A percentile compares a stretch with the other conserved stretches of the same genome.
phyloP scores from a whole-genome alignment of 2,888 invertebrate genomes.

The Euphydryas editha region DNA sequence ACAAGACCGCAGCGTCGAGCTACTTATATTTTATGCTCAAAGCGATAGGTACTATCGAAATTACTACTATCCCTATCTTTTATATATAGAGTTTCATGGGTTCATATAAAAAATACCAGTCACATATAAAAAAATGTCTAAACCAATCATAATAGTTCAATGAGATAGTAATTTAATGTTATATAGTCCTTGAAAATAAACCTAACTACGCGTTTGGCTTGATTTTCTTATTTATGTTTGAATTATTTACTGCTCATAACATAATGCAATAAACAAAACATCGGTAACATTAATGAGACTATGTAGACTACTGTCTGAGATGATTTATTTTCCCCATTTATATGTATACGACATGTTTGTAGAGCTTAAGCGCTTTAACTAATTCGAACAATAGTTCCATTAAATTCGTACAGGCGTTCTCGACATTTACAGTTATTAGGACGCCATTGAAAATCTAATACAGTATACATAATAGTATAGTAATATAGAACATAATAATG shows the following conservation, averaged over 20 bases:
- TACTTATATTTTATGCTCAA: conserved; percentile 9
- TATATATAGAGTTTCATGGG: background rate
- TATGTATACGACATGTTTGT: background rate
- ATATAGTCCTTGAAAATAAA: no score
- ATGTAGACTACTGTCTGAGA: background rate
- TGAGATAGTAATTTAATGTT: no score
- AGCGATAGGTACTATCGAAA: conserved; percentile 9
- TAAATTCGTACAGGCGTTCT: background rate
- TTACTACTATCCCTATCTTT: background rate
- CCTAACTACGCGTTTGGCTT: no score
- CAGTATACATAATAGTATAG: no score
- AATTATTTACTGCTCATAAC: no score
- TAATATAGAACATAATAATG: no score
- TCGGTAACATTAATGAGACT: background rate
- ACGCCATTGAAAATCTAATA: conserved; percentile 2
- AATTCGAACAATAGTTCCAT: conserved; percentile 2
- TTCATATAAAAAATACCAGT: no score
- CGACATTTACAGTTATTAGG: background rate
- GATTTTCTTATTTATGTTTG: no score
- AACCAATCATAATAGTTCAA: no score
- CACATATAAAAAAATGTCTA: no score
- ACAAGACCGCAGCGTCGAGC: conserved; percentile 3
- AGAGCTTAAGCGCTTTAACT: background rate
- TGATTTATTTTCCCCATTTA: background rate
- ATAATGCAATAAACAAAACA: no score